These are phyloP conservation scores for Trachymyrmex cornetzi DNA, from an alignment of 1,140 invertebrate species.

Conservation along the genomic window DNA sequence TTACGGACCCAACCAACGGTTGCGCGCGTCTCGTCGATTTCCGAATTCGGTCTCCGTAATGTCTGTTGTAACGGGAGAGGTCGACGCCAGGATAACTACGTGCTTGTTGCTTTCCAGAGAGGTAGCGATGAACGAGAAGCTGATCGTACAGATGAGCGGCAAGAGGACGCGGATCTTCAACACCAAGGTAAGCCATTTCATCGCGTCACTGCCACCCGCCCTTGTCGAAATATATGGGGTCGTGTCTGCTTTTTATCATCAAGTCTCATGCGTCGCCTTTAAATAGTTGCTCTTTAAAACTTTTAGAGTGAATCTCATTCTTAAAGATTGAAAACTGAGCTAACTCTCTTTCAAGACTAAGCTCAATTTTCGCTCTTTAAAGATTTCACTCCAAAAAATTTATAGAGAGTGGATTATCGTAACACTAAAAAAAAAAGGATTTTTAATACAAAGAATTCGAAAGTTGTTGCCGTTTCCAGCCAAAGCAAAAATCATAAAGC, in stretches of 20 bases:
- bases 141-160: constrained; percentile 95
- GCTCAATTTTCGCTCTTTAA: too few species aligned
- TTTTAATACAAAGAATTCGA: background rate
- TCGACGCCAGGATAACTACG: background rate
- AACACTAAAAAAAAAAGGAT: background rate
- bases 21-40: constrained; percentile 1
- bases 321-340: too few species aligned
- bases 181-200: constrained; percentile 89
- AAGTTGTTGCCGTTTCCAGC: background rate
- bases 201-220: background rate
- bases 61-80: background rate
- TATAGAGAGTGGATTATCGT: background rate
- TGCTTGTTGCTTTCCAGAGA: constrained; percentile 89
- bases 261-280: background rate
- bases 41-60: background rate
- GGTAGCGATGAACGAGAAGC: constrained; percentile 92
- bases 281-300: background rate
- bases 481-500: background rate
- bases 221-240: background rate
- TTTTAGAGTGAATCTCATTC: too few species aligned
- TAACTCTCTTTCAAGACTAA: too few species aligned
- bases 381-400: too few species aligned
- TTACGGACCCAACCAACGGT: constrained; percentile 9
- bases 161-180: constrained; percentile 94
- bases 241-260: background rate